A percentile compares a stretch with the other conserved stretches of the same genome.
Conservation (phyloP, 2,113 vertebrate species). For the Sinocyclocheilus rhinocerous region DNA sequence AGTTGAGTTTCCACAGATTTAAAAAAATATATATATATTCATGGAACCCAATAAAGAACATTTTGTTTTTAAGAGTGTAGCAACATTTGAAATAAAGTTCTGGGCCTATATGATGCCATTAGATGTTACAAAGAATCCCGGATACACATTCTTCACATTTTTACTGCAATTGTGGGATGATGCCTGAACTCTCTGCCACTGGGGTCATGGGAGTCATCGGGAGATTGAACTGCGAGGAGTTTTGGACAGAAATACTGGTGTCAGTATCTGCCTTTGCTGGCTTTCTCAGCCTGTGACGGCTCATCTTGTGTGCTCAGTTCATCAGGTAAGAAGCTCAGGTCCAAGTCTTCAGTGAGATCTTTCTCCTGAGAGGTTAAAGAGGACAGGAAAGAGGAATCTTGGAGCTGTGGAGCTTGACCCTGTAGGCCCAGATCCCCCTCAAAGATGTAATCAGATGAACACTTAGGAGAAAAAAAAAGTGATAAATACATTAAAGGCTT, state of each 20-base stretch:
- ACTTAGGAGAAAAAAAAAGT: conserved; percentile 54
- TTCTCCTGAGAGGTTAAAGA: conserved; percentile 55
- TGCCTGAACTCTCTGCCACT: conserved; percentile 85
- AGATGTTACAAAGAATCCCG: not conserved
- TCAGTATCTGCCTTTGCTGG: conserved; percentile 31
- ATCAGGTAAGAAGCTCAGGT: conserved; percentile 93
- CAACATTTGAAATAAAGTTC: not conserved
- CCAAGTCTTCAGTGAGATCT: too few relatives aligned
- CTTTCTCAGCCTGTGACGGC: conserved; percentile 51
- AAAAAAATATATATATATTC: too few relatives aligned
- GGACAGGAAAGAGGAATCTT: conserved; percentile 60
- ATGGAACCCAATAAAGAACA: too few relatives aligned
- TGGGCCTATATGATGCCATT: not conserved
- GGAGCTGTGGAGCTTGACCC: conserved; percentile 52
- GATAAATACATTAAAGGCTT: too few relatives aligned
- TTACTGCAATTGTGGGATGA: conserved; percentile 84
- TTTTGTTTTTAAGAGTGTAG: not conserved
- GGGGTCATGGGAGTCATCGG: conserved; percentile 84
- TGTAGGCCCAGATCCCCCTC: conserved; percentile 69
- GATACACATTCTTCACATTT: not conserved
- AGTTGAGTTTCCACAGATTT: too few relatives aligned
- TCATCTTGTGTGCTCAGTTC: conserved; percentile 77
- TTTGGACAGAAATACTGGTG: conserved; percentile 52
- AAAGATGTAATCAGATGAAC: conserved; percentile 68
- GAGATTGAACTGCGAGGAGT: conserved; percentile 53